Conservation (phyloP, 2,888 invertebrate genomes). For the Drosophila neutralis region DNA sequence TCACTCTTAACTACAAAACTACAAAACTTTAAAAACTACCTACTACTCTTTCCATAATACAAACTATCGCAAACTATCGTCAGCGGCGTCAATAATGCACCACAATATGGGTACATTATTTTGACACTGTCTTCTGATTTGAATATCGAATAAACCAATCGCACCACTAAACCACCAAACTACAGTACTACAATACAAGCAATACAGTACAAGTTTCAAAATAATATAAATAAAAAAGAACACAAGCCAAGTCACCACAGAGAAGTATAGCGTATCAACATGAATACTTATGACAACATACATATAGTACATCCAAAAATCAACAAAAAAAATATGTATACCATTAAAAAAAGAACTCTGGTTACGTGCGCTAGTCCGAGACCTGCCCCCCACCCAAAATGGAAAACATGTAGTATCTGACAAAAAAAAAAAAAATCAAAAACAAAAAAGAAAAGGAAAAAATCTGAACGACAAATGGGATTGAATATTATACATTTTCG, state of each 20-base stretch:
- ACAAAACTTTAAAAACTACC: constrained; percentile 44
- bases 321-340: not conserved
- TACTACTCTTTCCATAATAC: constrained; percentile 78
- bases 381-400: constrained; percentile 41
- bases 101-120: constrained; percentile 84
- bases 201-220: constrained; percentile 60
- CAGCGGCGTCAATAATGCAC: constrained; percentile 81
- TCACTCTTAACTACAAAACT: constrained; percentile 48
- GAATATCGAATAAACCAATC: constrained; percentile 79
- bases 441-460: constrained; percentile 50
- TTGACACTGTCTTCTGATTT: constrained; percentile 86
- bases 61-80: constrained; percentile 76
- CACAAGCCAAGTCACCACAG: constrained; percentile 54
- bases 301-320: constrained; percentile 22
- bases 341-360: constrained; percentile 17
- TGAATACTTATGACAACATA: constrained; percentile 40
- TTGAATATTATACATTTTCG: constrained; percentile 86
- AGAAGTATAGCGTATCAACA: constrained; percentile 78
- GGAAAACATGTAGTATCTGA: constrained; percentile 48
- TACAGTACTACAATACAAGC: constrained; percentile 62
- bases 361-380: constrained; percentile 53
- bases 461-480: constrained; percentile 80
- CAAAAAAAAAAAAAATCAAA: constrained; percentile 39
- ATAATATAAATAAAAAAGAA: constrained; percentile 14
- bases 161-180: constrained; percentile 59